Percentiles rank a stretch among this genome's conserved stretches.
Conservation (phyloP, 1,140 invertebrate species). For the Vollenhovia emeryi region DNA sequence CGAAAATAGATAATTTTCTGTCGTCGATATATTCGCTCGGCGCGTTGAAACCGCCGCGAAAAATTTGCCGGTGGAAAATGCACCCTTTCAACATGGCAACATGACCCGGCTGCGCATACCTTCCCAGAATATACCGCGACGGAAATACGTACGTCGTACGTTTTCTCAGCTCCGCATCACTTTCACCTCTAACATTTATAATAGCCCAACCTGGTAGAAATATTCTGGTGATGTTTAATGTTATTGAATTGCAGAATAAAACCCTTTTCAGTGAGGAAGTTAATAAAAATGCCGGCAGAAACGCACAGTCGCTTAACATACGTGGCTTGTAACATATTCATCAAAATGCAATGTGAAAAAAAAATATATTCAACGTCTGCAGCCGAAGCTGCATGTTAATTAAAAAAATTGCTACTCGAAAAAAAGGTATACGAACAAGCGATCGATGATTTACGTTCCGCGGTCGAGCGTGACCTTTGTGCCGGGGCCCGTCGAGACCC, state of each 20-base stretch:
- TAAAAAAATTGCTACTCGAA: background rate
- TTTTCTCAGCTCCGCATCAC: conserved; percentile 57
- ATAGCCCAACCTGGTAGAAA: conserved; percentile 34
- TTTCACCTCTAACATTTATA: conserved; percentile 63
- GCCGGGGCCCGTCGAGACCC: conserved; percentile 50
- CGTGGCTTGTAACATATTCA: background rate
- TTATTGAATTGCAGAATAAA: conserved; percentile 18
- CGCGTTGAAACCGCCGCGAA: background rate
- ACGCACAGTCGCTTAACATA: background rate
- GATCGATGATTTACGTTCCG: background rate
- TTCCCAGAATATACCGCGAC: conserved; percentile 75
- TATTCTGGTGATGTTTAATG: background rate
- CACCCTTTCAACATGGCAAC: conserved; percentile 55
- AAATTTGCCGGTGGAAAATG: conserved; percentile 64
- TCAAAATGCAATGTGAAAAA: no score
- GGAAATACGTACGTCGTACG: conserved; percentile 68
- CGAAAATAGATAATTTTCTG: background rate
- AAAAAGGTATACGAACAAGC: background rate
- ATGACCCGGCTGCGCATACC: conserved; percentile 60
- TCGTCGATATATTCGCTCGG: background rate
- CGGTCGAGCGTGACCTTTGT: conserved; percentile 34
- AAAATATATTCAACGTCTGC: conserved; percentile 12
- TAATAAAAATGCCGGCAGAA: background rate
- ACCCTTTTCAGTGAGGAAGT: background rate
- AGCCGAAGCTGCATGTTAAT: background rate